These are phyloP conservation scores for Troilus luridus DNA, from an alignment of 2,888 invertebrate genomes.

Conservation along the genomic window DNA sequence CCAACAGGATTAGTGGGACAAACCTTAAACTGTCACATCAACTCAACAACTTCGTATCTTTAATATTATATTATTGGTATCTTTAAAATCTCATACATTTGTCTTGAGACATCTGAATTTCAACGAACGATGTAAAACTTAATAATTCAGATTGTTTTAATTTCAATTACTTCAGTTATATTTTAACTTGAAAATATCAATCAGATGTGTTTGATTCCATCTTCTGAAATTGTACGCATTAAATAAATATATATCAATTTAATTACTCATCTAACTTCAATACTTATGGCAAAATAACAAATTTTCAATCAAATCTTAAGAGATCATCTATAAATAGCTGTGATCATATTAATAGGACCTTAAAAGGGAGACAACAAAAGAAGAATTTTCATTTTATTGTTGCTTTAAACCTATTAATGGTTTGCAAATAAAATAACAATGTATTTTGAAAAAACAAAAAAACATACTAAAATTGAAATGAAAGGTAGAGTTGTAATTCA, in stretches of 20 bases:
- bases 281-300: background rate
- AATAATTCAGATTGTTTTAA: background rate
- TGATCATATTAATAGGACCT: conserved; percentile 30
- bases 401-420: background rate
- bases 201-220: background rate
- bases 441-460: background rate
- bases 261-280: background rate
- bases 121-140: background rate
- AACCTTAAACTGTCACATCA: too few relatives aligned
- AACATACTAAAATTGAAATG: background rate
- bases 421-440: background rate
- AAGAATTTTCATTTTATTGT: background rate
- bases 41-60: too few relatives aligned
- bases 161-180: background rate
- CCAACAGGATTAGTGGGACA: too few relatives aligned
- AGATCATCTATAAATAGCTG: background rate
- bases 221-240: too few relatives aligned
- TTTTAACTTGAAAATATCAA: background rate
- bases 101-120: background rate
- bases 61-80: too few relatives aligned
- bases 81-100: background rate
- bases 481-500: background rate
- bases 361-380: background rate
- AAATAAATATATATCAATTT: too few relatives aligned
- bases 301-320: background rate